phyloP scores from a whole-genome alignment of 2,888 invertebrate genomes.

The Ceratothoa steindachneri region DNA sequence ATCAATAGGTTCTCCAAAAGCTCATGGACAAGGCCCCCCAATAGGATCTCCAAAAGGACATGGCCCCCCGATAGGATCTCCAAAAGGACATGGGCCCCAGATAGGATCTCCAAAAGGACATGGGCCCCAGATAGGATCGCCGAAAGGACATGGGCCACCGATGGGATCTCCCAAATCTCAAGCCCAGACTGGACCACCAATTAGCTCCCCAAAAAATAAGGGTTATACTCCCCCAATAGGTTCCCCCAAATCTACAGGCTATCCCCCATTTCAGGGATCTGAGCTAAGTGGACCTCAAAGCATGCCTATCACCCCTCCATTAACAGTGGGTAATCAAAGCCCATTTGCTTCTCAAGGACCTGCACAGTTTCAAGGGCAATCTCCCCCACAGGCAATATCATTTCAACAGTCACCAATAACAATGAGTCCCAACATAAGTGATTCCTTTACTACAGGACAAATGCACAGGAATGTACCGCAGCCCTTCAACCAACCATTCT shows the following conservation, averaged over 20 bases:
- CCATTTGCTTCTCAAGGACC: neutral
- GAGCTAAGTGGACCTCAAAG: too few species aligned
- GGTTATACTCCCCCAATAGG: too few species aligned
- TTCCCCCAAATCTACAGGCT: too few species aligned
- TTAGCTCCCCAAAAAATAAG: too few species aligned
- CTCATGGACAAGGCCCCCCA: neutral
- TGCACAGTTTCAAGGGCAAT: neutral
- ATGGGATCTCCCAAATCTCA: neutral
- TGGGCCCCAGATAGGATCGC: neutral
- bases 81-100: neutral
- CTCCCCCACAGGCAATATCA: neutral
- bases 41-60: neutral
- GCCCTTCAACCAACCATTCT: neutral
- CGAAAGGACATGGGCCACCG: neutral
- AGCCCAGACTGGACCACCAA: neutral
- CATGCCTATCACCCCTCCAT: neutral
- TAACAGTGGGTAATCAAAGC: neutral
- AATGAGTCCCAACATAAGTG: neutral
- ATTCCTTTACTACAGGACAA: neutral
- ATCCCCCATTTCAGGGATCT: too few species aligned
- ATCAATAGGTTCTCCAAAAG: neutral
- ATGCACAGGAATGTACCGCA: neutral
- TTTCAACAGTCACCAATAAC: neutral
- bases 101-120: neutral
- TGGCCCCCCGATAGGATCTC: neutral